Evolutionary conservation across 1,140 invertebrate genomes (phyloP).

Genomic region (Hyphantria cunea): DNA sequence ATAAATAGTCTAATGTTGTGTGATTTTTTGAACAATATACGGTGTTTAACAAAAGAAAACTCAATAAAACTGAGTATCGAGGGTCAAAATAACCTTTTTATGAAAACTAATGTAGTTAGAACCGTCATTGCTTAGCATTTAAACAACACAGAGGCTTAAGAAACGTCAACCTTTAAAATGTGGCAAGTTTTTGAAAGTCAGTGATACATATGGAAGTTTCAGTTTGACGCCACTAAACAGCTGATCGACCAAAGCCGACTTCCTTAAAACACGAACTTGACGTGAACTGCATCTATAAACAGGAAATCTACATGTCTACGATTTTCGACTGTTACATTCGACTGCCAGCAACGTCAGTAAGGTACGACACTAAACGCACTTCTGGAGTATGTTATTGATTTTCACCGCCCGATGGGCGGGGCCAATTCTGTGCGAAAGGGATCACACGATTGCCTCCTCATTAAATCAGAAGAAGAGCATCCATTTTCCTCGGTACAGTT

Average conservation of each 20-base stretch:
- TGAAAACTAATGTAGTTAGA: no score
- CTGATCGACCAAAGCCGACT: constrained; percentile 10
- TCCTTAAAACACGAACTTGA: constrained; percentile 5
- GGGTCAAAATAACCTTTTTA: no score
- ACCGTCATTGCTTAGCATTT: no score
- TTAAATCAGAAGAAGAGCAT: constrained; percentile 76
- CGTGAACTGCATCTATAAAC: constrained; percentile 10
- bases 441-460: constrained; percentile 73
- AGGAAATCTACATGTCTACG: constrained; percentile 25
- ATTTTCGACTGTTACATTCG: constrained; percentile 32
- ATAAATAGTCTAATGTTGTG: no score
- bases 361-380: constrained; percentile 72
- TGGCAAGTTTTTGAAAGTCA: constrained; percentile 1
- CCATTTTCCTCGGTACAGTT: constrained; percentile 67
- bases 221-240: constrained; percentile 18
- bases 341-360: constrained; percentile 59
- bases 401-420: constrained; percentile 75
- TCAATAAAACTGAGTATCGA: no score
- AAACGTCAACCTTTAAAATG: no score
- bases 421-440: constrained; percentile 74
- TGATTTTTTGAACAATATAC: no score
- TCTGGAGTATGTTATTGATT: constrained; percentile 79
- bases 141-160: no score
- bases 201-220: not conserved
- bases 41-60: no score